Evolutionary conservation across 1,140 invertebrate species (phyloP).

Genomic region (Drosophila nigrodunni): DNA sequence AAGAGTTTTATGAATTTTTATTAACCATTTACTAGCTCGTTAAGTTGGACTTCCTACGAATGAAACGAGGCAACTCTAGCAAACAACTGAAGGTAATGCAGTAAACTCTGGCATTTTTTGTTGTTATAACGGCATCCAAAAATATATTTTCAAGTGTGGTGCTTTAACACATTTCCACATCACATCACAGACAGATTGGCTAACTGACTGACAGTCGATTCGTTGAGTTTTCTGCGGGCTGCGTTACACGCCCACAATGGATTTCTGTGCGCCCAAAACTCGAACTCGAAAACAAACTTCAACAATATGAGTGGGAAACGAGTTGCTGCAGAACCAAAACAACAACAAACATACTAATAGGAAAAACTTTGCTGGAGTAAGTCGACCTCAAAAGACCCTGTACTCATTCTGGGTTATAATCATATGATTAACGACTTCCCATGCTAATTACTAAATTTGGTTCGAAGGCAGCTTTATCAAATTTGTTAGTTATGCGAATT

Average conservation of each 20-base stretch:
- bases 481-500: too few species aligned
- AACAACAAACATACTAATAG: slow-evolving; percentile 13
- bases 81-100: slow-evolving; percentile 15
- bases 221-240: slow-evolving; percentile 28
- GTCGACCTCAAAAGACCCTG: background rate
- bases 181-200: slow-evolving; percentile 8
- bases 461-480: too few species aligned
- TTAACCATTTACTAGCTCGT: too few species aligned
- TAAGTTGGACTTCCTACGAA: too few species aligned
- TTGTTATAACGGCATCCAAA: slow-evolving; percentile 27
- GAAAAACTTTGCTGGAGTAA: slow-evolving; percentile 5
- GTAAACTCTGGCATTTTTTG: background rate
- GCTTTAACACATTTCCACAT: slow-evolving; percentile 69
- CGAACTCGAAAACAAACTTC: slow-evolving; percentile 39
- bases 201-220: slow-evolving; percentile 8
- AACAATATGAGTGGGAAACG: slow-evolving; percentile 50
- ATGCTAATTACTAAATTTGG: too few species aligned
- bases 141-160: slow-evolving; percentile 28
- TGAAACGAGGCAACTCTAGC: background rate
- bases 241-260: slow-evolving; percentile 24
- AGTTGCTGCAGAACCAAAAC: slow-evolving; percentile 53
- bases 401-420: background rate
- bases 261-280: slow-evolving; percentile 40
- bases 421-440: background rate
- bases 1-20: too few species aligned